A percentile compares a stretch with the other conserved stretches of the same genome.
phyloP scores from a whole-genome alignment of 1,140 invertebrate genomes.

The Temnothorax longispinosus region DNA sequence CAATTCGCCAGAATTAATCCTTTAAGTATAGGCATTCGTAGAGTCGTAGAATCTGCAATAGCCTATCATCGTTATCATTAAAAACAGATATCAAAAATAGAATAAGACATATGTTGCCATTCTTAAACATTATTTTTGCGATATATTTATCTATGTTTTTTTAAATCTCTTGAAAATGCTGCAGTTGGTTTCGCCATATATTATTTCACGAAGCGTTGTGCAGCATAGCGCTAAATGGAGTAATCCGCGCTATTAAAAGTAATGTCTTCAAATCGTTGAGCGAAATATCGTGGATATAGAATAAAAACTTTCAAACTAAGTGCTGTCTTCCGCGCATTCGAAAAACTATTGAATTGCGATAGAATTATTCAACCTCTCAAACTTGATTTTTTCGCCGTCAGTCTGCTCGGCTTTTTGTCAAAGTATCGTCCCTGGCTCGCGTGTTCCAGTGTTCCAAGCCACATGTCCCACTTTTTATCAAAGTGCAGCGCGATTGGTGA shows the following conservation, averaged over 20 bases:
- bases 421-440: conserved; percentile 5
- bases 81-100: background rate
- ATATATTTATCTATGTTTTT: background rate
- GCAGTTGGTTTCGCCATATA: background rate
- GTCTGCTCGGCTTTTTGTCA: conserved; percentile 14
- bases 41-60: background rate
- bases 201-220: background rate
- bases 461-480: conserved; percentile 71
- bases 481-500: conserved; percentile 46
- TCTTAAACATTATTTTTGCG: background rate
- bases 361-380: conserved; percentile 32
- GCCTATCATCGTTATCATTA: background rate
- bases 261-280: conserved; percentile 12
- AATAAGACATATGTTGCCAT: background rate
- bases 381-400: background rate
- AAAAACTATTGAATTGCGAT: conserved; percentile 37
- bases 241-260: background rate
- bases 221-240: background rate
- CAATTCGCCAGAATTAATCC: conserved; percentile 24
- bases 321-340: background rate
- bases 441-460: background rate
- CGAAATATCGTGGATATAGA: background rate
- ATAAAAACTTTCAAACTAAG: conserved; percentile 33
- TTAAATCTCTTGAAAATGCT: background rate
- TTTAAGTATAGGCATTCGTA: background rate